Evolutionary conservation across 1,140 invertebrate genomes (phyloP), one percentile per base, ranked within the genome.

Genomic region (Drosophila arawakana): DNA sequence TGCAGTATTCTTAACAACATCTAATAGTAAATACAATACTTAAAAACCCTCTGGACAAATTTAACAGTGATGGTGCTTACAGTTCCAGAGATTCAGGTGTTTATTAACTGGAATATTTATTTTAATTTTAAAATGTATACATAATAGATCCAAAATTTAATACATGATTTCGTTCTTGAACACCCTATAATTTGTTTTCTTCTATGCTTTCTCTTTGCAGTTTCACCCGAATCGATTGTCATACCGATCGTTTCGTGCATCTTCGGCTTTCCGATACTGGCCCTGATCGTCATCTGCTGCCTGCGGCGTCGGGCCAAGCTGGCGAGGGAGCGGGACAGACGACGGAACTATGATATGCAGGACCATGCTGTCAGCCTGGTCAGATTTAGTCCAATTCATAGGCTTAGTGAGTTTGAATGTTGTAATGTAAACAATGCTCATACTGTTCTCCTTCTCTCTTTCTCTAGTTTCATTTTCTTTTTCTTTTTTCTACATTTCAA

Each of bases 191-290:
- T 47, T 54, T 44, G 73, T 9, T 30, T 5, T 34, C 13, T 49
- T 3, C 78, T 95, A 95, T 39, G 9, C 13, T 43, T 10, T 44
- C 43, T 37, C 30, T n/a, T 63, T 54, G 25, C 95, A 97, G 97
- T 98, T 65, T 96, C 96, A 59, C 96, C 97, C 35, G 96, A 97
- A 92, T 96, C 96, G 59, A 96, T 98, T 76, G 96, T 97, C 9
- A 95, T 98, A 39, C 97, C 97, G 7, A 98, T 98, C 73, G 95
- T 98, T 9, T 97, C 97, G 9, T 97, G 96, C 91, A 97, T 98
- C 89, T 94, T 98, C 77, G 97, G 96, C 49, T 98, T 98, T 85
- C 97, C 97, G 13, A 93, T 97, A 15, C 91, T 97, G 78, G 97
- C 96, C 1, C 93, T 97, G 39, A 94, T 97, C 67, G 95, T 97